A percentile compares a stretch with the other conserved stretches of the same genome.
phyloP scores from a whole-genome alignment of 2,888 invertebrate species.

The Tetramorium bicarinatum region DNA sequence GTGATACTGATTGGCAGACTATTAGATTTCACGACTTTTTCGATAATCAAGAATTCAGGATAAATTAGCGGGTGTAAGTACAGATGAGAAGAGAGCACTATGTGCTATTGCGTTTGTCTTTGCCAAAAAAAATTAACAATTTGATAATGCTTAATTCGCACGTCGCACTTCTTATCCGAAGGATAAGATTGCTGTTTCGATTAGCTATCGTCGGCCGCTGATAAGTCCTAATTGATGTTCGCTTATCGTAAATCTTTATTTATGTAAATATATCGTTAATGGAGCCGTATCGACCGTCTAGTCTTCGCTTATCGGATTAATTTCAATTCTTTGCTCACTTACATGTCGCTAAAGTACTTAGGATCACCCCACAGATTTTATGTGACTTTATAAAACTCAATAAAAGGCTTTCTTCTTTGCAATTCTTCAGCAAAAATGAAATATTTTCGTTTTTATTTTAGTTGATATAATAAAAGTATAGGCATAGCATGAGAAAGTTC shows the following conservation, averaged over 20 bases:
- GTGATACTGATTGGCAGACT: conserved; percentile 52
- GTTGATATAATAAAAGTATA: neutral
- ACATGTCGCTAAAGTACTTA: conserved; percentile 29
- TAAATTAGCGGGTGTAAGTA: neutral
- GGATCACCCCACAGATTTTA: neutral
- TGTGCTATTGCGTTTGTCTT: conserved; percentile 4
- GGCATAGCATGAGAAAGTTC: neutral
- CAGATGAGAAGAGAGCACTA: neutral
- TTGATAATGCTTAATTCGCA: conserved; percentile 72
- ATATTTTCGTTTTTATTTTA: neutral
- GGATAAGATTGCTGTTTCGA: conserved; percentile 71
- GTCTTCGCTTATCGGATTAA: conserved; percentile 43
- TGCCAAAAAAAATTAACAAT: conserved; percentile 67
- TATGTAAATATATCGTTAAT: conserved; percentile 70
- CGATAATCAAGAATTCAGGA: conserved; percentile 10
- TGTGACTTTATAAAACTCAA: neutral
- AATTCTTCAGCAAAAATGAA: neutral
- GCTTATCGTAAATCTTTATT: conserved; percentile 61
- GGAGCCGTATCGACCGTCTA: conserved; percentile 31
- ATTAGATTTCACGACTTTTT: conserved; percentile 46
- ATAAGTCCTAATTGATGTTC: conserved; percentile 76
- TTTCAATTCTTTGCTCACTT: conserved; percentile 36
- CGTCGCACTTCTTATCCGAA: conserved; percentile 61
- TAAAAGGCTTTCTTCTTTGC: neutral
- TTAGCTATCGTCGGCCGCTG: conserved; percentile 63